These are phyloP conservation scores for Dryobotodes eremita DNA, from an alignment of 2,888 invertebrate species.

Conservation along the genomic window DNA sequence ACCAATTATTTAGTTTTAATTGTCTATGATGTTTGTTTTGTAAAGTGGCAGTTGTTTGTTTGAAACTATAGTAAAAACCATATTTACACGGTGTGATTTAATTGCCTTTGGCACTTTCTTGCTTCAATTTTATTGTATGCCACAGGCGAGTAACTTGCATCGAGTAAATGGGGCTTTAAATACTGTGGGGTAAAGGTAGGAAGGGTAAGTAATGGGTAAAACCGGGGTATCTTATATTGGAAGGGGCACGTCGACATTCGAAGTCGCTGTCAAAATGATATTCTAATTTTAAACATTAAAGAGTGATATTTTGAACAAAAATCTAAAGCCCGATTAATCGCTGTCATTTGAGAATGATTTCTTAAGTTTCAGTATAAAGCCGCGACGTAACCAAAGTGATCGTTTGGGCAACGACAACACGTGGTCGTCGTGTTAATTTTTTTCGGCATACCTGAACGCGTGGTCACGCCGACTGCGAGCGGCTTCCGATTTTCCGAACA, in stretches of 20 bases:
- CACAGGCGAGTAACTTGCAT: neutral
- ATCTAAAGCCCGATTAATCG: too few species aligned
- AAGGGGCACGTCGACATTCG: neutral
- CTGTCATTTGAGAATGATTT: too few species aligned
- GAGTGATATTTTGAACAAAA: too few species aligned
- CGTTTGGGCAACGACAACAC: too few species aligned
- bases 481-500: too few species aligned
- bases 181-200: neutral
- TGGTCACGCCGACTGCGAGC: too few species aligned
- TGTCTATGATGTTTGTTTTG: constrained; percentile 25
- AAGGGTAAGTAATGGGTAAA: neutral
- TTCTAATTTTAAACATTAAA: too few species aligned
- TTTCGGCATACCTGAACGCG: too few species aligned
- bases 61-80: neutral
- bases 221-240: neutral
- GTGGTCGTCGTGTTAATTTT: too few species aligned
- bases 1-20: constrained; percentile 64
- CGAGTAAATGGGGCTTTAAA: neutral
- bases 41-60: constrained; percentile 32
- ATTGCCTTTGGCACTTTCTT: neutral
- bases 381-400: too few species aligned
- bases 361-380: too few species aligned
- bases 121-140: neutral
- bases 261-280: neutral
- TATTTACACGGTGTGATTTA: neutral